Conservation (phyloP, 1,140 invertebrate species). For the Grapholita molesta region DNA sequence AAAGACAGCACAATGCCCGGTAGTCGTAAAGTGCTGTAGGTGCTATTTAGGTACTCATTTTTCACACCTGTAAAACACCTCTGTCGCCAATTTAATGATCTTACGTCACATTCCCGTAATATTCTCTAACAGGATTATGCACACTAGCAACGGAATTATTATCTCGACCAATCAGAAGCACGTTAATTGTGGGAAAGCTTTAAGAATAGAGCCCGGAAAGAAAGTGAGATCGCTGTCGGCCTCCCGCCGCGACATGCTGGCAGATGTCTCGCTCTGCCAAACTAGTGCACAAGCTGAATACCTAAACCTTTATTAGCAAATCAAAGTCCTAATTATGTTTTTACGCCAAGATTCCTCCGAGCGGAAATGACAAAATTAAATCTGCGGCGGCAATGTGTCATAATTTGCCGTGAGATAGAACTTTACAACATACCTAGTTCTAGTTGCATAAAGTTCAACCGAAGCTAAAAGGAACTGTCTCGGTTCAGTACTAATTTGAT, state of each 20-base stretch:
- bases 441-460: background rate
- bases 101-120: conserved; percentile 11
- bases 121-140: conserved; percentile 14
- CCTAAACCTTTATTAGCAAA: background rate
- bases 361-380: background rate
- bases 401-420: background rate
- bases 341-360: background rate
- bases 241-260: background rate
- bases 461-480: background rate
- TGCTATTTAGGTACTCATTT: background rate
- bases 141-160: conserved; percentile 20
- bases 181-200: conserved; percentile 51
- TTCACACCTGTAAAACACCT: background rate
- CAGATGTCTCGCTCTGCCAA: background rate
- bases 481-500: background rate
- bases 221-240: conserved; percentile 42
- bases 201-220: conserved; percentile 46
- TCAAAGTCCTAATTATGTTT: background rate
- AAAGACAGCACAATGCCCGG: background rate
- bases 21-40: background rate
- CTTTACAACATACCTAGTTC: background rate
- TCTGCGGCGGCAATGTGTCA: background rate
- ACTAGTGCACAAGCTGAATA: background rate
- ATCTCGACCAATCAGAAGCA: conserved; percentile 41
- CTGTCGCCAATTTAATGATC: background rate